Conservation (phyloP, 2,888 invertebrate genomes). For the Lycia hirtaria region DNA sequence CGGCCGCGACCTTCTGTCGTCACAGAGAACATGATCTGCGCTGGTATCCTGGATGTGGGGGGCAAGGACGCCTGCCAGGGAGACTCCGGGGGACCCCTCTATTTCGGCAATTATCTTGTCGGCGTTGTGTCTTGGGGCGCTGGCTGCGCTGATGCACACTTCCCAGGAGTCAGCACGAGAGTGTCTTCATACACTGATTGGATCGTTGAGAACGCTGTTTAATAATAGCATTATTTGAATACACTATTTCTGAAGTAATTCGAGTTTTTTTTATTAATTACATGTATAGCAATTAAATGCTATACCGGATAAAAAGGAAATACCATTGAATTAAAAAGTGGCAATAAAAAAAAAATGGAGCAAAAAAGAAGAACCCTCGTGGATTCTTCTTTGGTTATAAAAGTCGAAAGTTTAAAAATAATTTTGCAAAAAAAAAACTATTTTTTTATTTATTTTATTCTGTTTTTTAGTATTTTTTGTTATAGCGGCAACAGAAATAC, state of each 20-base stretch:
- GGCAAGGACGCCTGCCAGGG: slow-evolving; percentile 60
- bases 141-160: slow-evolving; percentile 64
- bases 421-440: too few species aligned
- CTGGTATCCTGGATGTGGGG: slow-evolving; percentile 52
- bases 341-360: too few species aligned
- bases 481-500: too few species aligned
- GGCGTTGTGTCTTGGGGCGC: slow-evolving; percentile 73
- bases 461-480: too few species aligned
- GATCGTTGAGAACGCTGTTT: slow-evolving; percentile 37
- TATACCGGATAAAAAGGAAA: background rate
- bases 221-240: background rate
- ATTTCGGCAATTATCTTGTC: slow-evolving; percentile 55
- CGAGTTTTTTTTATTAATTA: background rate
- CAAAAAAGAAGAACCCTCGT: too few species aligned
- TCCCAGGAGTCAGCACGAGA: slow-evolving; percentile 72
- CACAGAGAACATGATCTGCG: slow-evolving; percentile 57
- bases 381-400: too few species aligned
- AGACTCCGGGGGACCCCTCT: slow-evolving; percentile 64
- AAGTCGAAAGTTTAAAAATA: too few species aligned
- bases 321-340: too few species aligned
- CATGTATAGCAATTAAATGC: background rate
- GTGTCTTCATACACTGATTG: slow-evolving; percentile 54
- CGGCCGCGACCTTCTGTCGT: slow-evolving; percentile 28
- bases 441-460: too few species aligned
- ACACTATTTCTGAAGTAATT: background rate